Conservation (phyloP, 2,888 invertebrate species). For the Crocallis elinguaria region DNA sequence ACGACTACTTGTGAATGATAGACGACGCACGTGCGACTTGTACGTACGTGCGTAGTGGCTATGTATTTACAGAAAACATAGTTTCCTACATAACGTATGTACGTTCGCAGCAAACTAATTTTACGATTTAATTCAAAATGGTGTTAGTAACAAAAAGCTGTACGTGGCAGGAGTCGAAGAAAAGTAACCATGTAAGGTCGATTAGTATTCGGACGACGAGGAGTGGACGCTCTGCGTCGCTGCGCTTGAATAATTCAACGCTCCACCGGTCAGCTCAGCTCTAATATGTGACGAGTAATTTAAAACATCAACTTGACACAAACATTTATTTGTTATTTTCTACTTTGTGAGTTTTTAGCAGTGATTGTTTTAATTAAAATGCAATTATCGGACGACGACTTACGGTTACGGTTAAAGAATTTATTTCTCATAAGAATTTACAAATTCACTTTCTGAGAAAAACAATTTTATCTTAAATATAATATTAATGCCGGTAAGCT, state of each 20-base stretch:
- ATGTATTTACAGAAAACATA: slow-evolving; percentile 26
- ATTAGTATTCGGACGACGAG: slow-evolving; percentile 60
- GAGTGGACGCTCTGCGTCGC: slow-evolving; percentile 49
- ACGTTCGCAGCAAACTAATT: slow-evolving; percentile 30
- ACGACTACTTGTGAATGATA: slow-evolving; percentile 20
- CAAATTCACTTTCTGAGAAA: too few species aligned
- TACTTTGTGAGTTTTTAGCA: too few species aligned
- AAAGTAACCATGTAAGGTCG: slow-evolving; percentile 44
- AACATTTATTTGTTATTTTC: slow-evolving; percentile 21
- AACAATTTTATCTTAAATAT: too few species aligned
- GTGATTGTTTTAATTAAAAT: not conserved
- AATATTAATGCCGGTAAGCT: too few species aligned
- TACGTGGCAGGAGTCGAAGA: slow-evolving; percentile 40
- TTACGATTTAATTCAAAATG: slow-evolving; percentile 31
- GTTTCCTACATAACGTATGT: slow-evolving; percentile 22
- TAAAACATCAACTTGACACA: slow-evolving; percentile 48
- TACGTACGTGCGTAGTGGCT: slow-evolving; percentile 13
- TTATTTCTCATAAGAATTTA: too few species aligned
- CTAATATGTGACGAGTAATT: slow-evolving; percentile 59
- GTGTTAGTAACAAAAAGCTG: slow-evolving; percentile 32
- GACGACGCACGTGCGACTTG: slow-evolving; percentile 21
- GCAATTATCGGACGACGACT: not conserved
- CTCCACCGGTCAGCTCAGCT: slow-evolving; percentile 51
- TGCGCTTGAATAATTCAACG: slow-evolving; percentile 63
- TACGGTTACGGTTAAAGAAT: not conserved